A percentile compares a stretch with the other conserved stretches of the same genome.
Evolutionary conservation across 2,113 vertebrate species (phyloP).

Genomic region (Trematocara macrostoma): DNA sequence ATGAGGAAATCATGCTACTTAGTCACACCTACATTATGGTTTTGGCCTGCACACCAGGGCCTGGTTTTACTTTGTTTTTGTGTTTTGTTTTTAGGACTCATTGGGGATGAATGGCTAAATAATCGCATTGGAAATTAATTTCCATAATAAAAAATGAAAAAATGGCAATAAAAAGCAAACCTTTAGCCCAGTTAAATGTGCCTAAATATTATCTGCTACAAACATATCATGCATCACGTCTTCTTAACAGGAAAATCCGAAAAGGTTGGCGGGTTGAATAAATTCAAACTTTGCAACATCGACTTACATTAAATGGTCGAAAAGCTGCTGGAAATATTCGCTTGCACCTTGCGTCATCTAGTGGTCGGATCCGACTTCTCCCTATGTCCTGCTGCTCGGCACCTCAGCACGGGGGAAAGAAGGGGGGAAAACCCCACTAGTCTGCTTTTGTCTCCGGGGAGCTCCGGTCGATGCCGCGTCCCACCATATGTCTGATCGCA

Average conservation of each 20-base stretch:
- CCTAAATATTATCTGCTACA: background rate
- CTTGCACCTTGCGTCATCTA: slow-evolving; percentile 66
- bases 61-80: background rate
- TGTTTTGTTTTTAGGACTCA: background rate
- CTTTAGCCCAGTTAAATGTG: background rate
- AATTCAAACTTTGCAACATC: background rate
- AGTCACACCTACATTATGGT: background rate
- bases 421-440: slow-evolving; percentile 25
- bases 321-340: slow-evolving; percentile 21
- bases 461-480: slow-evolving; percentile 73
- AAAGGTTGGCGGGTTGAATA: background rate
- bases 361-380: slow-evolving; percentile 18
- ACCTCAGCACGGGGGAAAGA: background rate
- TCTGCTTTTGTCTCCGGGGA: slow-evolving; percentile 69
- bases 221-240: background rate
- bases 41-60: background rate
- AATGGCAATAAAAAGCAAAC: background rate
- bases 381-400: background rate
- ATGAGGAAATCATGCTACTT: background rate
- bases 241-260: background rate
- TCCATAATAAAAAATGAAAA: background rate
- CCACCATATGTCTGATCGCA: slow-evolving; percentile 76
- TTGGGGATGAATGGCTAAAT: background rate
- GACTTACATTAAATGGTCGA: background rate
- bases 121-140: background rate